Evolutionary conservation across 2,797 vertebrate species (phyloP).

Genomic region (Arnoldichthys spilopterus): DNA sequence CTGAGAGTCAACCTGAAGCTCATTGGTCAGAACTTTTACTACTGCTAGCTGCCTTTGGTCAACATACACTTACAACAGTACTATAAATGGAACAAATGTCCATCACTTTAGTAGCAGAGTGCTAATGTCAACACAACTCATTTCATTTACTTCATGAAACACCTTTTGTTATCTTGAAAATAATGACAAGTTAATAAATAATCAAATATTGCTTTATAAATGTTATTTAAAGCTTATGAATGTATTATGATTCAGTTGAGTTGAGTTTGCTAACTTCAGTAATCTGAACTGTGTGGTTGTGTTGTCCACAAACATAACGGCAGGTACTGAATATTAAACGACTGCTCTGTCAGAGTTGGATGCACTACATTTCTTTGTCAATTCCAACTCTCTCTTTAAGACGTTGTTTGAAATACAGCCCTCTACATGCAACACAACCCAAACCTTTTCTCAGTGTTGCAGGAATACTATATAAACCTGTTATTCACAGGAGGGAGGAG

Average conservation of each 20-base stretch:
- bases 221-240: too few species aligned
- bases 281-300: neutral
- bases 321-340: neutral
- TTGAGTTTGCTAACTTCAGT: neutral
- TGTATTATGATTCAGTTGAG: neutral
- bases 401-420: neutral
- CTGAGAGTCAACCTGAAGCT: neutral
- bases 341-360: too few species aligned
- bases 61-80: too few species aligned
- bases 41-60: constrained; percentile 48
- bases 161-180: too few species aligned
- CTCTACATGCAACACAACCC: neutral
- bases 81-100: too few species aligned
- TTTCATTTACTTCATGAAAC: too few species aligned
- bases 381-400: neutral
- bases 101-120: too few species aligned
- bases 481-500: neutral
- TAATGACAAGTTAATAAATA: too few species aligned
- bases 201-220: too few species aligned
- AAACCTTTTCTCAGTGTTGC: neutral
- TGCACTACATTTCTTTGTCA: too few species aligned
- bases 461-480: neutral
- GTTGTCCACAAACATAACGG: neutral
- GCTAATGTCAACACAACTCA: too few species aligned
- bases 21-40: constrained; percentile 22